Conservation (phyloP, 2,888 invertebrate genomes). For the Drosophila mimica region DNA sequence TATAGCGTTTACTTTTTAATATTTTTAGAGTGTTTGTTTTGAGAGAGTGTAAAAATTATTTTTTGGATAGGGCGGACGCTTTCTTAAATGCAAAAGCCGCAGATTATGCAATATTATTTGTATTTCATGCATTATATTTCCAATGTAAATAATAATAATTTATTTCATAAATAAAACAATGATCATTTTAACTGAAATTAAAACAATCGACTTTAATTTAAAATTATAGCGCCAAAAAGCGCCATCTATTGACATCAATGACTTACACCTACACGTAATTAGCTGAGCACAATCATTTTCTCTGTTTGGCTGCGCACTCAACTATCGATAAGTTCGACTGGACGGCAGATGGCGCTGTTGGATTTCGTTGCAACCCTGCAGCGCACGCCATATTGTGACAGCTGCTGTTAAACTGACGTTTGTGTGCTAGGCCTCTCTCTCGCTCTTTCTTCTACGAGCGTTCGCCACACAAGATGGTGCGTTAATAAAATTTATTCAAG, state of each 20-base stretch:
- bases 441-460: slow-evolving; percentile 83
- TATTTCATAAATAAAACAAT: slow-evolving; percentile 78
- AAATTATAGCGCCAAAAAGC: background rate
- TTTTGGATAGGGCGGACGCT: slow-evolving; percentile 33
- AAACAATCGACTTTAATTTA: background rate
- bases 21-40: slow-evolving; percentile 66
- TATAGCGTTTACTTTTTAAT: slow-evolving; percentile 45
- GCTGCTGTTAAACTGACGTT: slow-evolving; percentile 84
- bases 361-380: slow-evolving; percentile 43
- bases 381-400: slow-evolving; percentile 47
- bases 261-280: background rate
- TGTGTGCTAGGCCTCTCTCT: slow-evolving; percentile 45
- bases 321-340: slow-evolving; percentile 24
- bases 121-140: slow-evolving; percentile 80
- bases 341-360: slow-evolving; percentile 27
- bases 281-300: background rate
- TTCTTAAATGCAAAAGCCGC: slow-evolving; percentile 51
- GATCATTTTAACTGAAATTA: slow-evolving; percentile 70
- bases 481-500: slow-evolving; percentile 55
- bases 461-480: slow-evolving; percentile 84
- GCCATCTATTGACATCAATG: background rate
- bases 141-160: slow-evolving; percentile 80
- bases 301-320: background rate
- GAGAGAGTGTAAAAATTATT: slow-evolving; percentile 56
- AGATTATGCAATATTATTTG: slow-evolving; percentile 76